Evolutionary conservation across 92 coral and sea anemone genomes (phyloP).

Genomic region (Phymanthus crucifer): DNA sequence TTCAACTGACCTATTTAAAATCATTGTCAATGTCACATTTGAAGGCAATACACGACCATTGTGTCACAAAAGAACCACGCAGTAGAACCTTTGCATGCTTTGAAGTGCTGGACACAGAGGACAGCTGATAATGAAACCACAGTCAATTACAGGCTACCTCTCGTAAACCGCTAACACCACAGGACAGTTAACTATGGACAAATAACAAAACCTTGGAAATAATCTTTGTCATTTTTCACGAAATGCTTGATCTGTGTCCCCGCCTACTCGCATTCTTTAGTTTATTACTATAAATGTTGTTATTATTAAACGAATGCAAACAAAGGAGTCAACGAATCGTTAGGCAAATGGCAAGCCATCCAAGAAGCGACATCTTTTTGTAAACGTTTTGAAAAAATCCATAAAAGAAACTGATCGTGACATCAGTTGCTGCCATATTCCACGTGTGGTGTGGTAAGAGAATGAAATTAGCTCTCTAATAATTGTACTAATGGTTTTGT

Average conservation of each 20-base stretch:
- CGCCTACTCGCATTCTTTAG: background rate
- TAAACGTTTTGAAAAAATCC: background rate
- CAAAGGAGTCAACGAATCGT: conserved; percentile 2
- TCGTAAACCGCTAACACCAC: conserved; percentile 14
- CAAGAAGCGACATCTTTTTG: background rate
- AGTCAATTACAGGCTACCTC: conserved; percentile 12
- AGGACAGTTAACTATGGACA: background rate
- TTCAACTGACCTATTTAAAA: background rate
- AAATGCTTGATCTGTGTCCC: background rate
- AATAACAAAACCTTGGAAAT: background rate
- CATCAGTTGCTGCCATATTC: background rate
- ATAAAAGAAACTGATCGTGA: background rate
- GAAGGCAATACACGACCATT: background rate
- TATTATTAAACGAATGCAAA: background rate
- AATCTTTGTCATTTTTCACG: background rate
- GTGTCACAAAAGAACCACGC: background rate
- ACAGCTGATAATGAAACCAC: conserved; percentile 5
- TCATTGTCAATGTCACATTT: background rate
- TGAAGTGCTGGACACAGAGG: background rate
- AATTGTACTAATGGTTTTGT: background rate
- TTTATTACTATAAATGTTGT: background rate
- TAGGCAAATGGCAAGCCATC: background rate
- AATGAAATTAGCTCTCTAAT: background rate
- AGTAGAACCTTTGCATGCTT: background rate
- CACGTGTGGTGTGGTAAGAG: background rate